Evolutionary conservation across 2,113 vertebrate species (phyloP).

Genomic region (Hippocampus zosterae): DNA sequence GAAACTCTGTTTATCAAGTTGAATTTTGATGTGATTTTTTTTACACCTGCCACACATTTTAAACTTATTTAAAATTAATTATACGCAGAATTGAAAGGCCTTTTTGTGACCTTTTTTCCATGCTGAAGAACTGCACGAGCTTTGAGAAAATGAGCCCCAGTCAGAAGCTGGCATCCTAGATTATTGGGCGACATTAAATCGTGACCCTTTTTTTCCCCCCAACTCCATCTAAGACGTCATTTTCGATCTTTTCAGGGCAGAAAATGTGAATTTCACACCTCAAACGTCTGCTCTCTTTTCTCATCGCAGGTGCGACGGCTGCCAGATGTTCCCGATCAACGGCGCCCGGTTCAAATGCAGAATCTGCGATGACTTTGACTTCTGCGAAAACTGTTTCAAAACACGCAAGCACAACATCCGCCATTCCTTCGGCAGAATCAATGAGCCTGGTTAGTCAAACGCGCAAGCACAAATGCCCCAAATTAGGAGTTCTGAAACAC

Average conservation of each 20-base stretch:
- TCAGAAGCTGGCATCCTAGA: background rate
- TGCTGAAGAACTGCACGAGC: too few species aligned
- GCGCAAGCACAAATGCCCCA: background rate
- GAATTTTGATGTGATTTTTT: too few species aligned
- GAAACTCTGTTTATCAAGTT: background rate
- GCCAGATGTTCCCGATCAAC: constrained; percentile 98
- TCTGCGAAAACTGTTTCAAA: constrained; percentile 96
- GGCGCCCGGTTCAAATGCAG: constrained; percentile 95
- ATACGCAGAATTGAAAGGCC: too few species aligned
- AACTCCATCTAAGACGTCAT: background rate
- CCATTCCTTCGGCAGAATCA: constrained; percentile 94
- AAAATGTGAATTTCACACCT: background rate
- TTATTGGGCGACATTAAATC: background rate
- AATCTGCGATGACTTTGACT: constrained; percentile 97
- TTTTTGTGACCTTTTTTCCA: too few species aligned
- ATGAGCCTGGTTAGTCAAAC: constrained; percentile 82
- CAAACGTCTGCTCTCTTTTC: background rate
- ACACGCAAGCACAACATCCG: constrained; percentile 89
- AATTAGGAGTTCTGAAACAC: too few species aligned
- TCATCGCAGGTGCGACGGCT: constrained; percentile 87
- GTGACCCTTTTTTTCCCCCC: background rate
- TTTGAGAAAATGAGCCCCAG: background rate
- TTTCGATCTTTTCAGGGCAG: background rate
- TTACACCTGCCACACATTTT: too few species aligned
- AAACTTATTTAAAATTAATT: too few species aligned